A percentile compares a stretch with the other conserved stretches of the same genome.
phyloP scores from a whole-genome alignment of 2,113 vertebrate species.

The Chamaea fasciata region DNA sequence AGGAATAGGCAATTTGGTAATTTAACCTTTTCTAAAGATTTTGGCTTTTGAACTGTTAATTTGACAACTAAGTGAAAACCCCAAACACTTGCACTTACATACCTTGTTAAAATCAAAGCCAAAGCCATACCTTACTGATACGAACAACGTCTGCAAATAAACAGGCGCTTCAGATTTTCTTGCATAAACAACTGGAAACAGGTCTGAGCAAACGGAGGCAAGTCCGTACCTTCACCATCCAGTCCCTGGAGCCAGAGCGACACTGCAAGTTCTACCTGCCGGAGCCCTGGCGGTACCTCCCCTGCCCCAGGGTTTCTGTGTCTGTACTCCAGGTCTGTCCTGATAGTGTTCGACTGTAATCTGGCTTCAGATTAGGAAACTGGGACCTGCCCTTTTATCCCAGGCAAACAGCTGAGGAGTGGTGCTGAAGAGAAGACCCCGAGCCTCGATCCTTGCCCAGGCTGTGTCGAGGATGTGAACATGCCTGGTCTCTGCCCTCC shows the following conservation, averaged over 20 bases:
- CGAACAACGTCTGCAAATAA: background rate
- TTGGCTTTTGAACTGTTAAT: background rate
- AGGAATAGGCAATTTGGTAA: background rate
- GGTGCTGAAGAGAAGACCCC: background rate
- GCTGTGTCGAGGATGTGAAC: background rate
- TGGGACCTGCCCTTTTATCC: background rate
- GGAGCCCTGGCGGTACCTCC: background rate
- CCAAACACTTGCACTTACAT: background rate
- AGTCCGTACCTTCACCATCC: background rate
- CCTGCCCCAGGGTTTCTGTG: background rate
- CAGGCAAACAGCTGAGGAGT: background rate
- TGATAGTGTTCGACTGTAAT: accelerated
- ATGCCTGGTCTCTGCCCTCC: background rate
- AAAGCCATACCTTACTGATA: background rate
- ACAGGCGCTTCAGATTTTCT: background rate
- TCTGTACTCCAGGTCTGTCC: background rate
- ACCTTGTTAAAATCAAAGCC: background rate
- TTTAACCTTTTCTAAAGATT: background rate
- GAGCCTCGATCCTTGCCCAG: accelerated
- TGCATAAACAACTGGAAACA: background rate
- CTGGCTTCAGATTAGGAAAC: background rate
- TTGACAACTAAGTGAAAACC: background rate
- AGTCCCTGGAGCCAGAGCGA: background rate
- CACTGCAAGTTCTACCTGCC: background rate
- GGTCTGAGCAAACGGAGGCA: background rate